These are phyloP conservation scores for Timema podura DNA, from an alignment of 2,888 invertebrate genomes.

Conservation along the genomic window DNA sequence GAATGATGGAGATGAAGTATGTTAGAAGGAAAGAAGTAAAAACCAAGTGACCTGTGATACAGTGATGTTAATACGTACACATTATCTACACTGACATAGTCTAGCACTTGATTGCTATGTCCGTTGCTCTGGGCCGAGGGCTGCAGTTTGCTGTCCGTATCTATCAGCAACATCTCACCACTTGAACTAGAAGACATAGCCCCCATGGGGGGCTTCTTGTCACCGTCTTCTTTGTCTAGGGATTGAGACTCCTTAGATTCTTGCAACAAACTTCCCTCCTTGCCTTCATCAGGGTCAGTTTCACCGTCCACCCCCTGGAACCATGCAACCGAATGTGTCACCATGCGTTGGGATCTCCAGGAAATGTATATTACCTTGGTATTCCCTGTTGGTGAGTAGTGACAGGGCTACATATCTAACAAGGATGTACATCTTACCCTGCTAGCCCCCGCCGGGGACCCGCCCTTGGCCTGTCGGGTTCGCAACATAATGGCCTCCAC, in stretches of 20 bases:
- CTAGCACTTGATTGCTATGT: constrained; percentile 32
- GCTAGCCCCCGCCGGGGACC: constrained; percentile 34
- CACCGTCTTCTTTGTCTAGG: constrained; percentile 21
- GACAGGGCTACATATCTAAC: no score
- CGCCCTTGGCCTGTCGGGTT: constrained; percentile 60
- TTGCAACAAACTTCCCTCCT: neutral
- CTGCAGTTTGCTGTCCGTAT: constrained; percentile 24
- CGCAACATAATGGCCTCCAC: constrained; percentile 91
- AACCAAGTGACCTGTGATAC: no score
- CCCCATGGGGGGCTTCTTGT: constrained; percentile 11
- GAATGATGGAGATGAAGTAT: no score
- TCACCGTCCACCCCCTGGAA: constrained; percentile 15
- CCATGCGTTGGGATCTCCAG: no score
- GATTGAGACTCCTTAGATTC: constrained; percentile 10
- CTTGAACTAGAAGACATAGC: constrained; percentile 21
- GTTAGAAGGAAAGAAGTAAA: no score
- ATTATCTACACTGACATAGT: constrained; percentile 34
- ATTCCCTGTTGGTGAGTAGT: no score
- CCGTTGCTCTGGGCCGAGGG: constrained; percentile 30
- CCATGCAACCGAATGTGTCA: no score
- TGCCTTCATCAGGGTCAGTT: constrained; percentile 6
- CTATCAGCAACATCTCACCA: constrained; percentile 30
- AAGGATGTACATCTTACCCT: no score
- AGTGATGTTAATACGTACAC: constrained; percentile 30
- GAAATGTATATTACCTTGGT: no score